Base-by-base conservation (phyloP, 2,888 invertebrate genomes). In the Metalampra italica region DNA sequence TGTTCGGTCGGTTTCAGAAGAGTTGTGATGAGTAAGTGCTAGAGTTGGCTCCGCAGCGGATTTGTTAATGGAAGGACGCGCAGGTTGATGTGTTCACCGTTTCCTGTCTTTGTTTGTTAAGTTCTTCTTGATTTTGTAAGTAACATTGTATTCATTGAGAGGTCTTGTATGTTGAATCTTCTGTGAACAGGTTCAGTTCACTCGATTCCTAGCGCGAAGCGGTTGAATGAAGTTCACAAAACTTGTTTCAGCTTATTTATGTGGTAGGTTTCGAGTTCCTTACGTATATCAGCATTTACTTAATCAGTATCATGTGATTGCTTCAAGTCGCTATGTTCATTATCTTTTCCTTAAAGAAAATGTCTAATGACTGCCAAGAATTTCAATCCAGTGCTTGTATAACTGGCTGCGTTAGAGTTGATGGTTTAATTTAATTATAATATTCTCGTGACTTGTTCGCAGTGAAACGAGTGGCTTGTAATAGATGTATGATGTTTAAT, bases 11-110 rank as follows among this genome's bases (percentile, higher is more conserved):
- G 30, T 37, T 42, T 41, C 34, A 43, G 13, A 22, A 22, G 34
- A 36, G 43, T 47, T 45, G 54, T 57, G 56, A 42, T 62, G 54
- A 57, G 43, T 50, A 56, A 59, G 68, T 67, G 67, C 53, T 60
- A 56, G 47, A 57, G 68, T 68, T 71, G 67, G 66, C 64, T 63
- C 59, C 60, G 57, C 22, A 62, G 60, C 60, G 70, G 70, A 73
- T 75, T 71, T 67, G 59, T 69, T 61, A 66, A 69, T 68, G 62
- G 60, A 62, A 71, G 74, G 72, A 72, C 68, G 69, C 69, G 66
- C 60, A 70, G 61, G 63, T 74, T 74, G 68, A 76, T 70, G 75
- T 64, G 74, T 71, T 71, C 66, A 66, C 65, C 62, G 68, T 71
- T 74, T 76, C 74, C 75, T 71, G 74, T 66, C 68, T 75, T 75